Evolutionary conservation across 2,888 invertebrate species (phyloP).

Genomic region (Euclidia mi): DNA sequence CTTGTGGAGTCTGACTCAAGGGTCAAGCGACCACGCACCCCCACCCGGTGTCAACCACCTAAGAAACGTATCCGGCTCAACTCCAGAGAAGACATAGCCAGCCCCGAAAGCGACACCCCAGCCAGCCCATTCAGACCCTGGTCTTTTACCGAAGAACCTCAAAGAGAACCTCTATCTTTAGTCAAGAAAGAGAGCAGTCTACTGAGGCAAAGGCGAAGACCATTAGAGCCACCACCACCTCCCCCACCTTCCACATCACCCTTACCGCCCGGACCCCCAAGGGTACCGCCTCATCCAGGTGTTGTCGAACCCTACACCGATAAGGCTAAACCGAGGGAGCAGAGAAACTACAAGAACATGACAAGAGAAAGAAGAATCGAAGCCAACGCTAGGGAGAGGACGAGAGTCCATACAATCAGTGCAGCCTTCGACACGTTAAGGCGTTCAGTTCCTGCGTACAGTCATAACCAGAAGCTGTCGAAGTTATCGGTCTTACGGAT

Average conservation of each 20-base stretch:
- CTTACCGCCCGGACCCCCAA: conserved; percentile 73
- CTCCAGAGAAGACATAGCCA: conserved; percentile 76
- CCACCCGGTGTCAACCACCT: conserved; percentile 88
- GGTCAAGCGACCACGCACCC: conserved; percentile 88
- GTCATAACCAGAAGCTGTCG: conserved; percentile 97
- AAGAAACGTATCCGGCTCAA: conserved; percentile 92
- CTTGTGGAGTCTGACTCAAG: conserved; percentile 85
- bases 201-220: conserved; percentile 76
- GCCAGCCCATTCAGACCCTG: conserved; percentile 91
- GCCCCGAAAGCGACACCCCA: conserved; percentile 79
- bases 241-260: conserved; percentile 73
- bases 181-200: conserved; percentile 85
- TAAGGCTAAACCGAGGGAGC: conserved; percentile 89
- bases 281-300: conserved; percentile 89
- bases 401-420: conserved; percentile 98
- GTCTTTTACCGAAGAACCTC: conserved; percentile 90
- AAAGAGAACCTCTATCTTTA: conserved; percentile 91
- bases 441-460: conserved; percentile 96
- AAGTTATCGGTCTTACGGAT: conserved; percentile 97
- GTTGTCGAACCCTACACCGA: conserved; percentile 75
- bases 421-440: conserved; percentile 98
- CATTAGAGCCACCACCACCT: conserved; percentile 73
- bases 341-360: conserved; percentile 98
- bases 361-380: conserved; percentile 97
- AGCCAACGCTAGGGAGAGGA: conserved; percentile 97